Evolutionary conservation across 2,113 vertebrate genomes (phyloP), one percentile per base, ranked within the genome.

Genomic region (Semicossyphus pulcher): DNA sequence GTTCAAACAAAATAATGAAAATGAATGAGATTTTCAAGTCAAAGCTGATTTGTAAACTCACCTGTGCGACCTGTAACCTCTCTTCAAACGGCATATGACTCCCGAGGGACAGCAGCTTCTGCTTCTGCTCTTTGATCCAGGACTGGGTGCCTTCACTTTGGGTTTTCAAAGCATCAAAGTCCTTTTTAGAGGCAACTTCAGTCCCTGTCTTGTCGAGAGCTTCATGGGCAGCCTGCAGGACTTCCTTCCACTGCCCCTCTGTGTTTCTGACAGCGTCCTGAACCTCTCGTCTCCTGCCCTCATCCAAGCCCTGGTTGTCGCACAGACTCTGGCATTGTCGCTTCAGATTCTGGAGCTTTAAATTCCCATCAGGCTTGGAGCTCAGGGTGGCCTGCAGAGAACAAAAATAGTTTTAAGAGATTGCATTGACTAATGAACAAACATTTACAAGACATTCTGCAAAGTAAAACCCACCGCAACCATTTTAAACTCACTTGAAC

Each of bases 61-160:
- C 93, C 92, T 92, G 88, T 5, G 70, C 56, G 1, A 56, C 47
- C 31, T 81, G 63, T 0, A 81, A 29, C 44, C 61, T 81, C 20
- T 92, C 83, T 18, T 89, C 73, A 66, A 77, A 23, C 3, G 51
- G 34, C 34, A 63, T 14, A 0, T 80, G 81, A 44, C 63, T 3
- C 5, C 79, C 47, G 9, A 85, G 62, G 0, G 64, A 66, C 52
- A 80, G 1, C 49, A 93, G 82, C 41, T 66, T 76, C 62, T 86
- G 72, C 61, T 64, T 85, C 65, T 80, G 86, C 49, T 89, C 78
- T 31, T 37, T 56, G 32, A 94, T 80, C 93, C 93, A 93, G 12
- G 63, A 69, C 57, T 65, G 83, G 20, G 66, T 18, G 29, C 3
- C 28, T 21, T 89, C 82, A 39, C 65, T 80, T 21, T 74, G 76